Conservation (phyloP, 2,888 invertebrate species). For the Caradrina clavipalpis region DNA sequence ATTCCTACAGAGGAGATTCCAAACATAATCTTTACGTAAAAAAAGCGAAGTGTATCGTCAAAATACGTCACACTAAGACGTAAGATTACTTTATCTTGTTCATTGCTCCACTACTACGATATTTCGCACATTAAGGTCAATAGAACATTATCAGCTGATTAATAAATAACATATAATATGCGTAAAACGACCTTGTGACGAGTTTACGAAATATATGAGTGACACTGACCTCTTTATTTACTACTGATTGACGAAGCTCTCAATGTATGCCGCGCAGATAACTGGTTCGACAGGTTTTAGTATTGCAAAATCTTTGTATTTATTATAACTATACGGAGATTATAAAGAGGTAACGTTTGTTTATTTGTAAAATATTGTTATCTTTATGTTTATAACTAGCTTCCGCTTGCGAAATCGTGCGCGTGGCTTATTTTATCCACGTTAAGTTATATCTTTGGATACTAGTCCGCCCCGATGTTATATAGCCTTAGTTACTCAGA, state of each 20-base stretch:
- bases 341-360: no score
- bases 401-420: no score
- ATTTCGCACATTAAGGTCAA: conserved; percentile 25
- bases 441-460: no score
- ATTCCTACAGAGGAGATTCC: no score
- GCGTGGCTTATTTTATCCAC: no score
- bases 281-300: conserved; percentile 16
- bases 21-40: no score
- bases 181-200: conserved; percentile 36
- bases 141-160: conserved; percentile 36
- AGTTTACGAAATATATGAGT: conserved; percentile 32
- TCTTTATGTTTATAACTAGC: no score
- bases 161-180: conserved; percentile 11
- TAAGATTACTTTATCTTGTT: background rate
- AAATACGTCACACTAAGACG: background rate
- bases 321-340: background rate
- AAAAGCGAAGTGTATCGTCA: background rate
- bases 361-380: no score
- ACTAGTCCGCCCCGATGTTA: no score
- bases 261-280: background rate
- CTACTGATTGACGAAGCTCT: conserved; percentile 2
- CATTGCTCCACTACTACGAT: background rate
- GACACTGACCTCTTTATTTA: conserved; percentile 49
- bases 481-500: no score
- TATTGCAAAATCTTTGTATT: conserved; percentile 16